Conservation (phyloP, 2,797 vertebrate species). For the Rhinatrema bivittatum region DNA sequence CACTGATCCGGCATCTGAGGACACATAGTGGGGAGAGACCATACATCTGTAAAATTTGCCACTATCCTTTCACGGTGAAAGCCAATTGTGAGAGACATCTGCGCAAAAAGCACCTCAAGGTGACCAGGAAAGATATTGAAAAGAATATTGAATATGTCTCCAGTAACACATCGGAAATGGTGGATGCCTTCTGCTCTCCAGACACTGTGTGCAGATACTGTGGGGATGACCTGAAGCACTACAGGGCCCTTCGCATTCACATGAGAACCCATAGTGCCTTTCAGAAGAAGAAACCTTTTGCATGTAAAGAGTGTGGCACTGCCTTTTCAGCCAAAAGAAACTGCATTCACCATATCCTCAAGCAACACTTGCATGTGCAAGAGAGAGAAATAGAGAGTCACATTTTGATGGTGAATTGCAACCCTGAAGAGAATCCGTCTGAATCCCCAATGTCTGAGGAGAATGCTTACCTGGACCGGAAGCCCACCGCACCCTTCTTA, state of each 20-base stretch:
- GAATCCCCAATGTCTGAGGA: slow-evolving; percentile 43
- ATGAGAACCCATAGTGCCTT: slow-evolving; percentile 86
- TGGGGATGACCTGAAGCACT: slow-evolving; percentile 81
- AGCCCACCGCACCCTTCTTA: slow-evolving; percentile 46
- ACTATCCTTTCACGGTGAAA: slow-evolving; percentile 95
- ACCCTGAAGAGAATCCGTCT: slow-evolving; percentile 29
- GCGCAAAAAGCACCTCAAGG: slow-evolving; percentile 92
- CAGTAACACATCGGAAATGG: slow-evolving; percentile 65
- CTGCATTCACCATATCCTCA: slow-evolving; percentile 90
- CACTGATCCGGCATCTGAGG: slow-evolving; percentile 87
- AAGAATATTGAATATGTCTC: slow-evolving; percentile 91
- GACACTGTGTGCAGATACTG: slow-evolving; percentile 83
- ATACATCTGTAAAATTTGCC: slow-evolving; percentile 91
- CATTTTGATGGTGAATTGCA: slow-evolving; percentile 62
- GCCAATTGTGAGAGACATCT: slow-evolving; percentile 96
- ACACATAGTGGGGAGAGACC: slow-evolving; percentile 93
- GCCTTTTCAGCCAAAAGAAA: slow-evolving; percentile 88
- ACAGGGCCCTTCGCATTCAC: slow-evolving; percentile 87
- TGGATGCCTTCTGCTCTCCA: slow-evolving; percentile 60
- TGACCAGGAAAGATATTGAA: slow-evolving; percentile 91
- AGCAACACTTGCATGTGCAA: slow-evolving; percentile 87
- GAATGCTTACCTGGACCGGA: slow-evolving; percentile 37
- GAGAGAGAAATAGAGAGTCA: slow-evolving; percentile 87
- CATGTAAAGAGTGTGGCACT: slow-evolving; percentile 84
- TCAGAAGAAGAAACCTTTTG: slow-evolving; percentile 83